Percentiles rank a stretch among this genome's conserved stretches.
Evolutionary conservation across 2,888 invertebrate species (phyloP).

Genomic region (Barypeithes pellucidus): DNA sequence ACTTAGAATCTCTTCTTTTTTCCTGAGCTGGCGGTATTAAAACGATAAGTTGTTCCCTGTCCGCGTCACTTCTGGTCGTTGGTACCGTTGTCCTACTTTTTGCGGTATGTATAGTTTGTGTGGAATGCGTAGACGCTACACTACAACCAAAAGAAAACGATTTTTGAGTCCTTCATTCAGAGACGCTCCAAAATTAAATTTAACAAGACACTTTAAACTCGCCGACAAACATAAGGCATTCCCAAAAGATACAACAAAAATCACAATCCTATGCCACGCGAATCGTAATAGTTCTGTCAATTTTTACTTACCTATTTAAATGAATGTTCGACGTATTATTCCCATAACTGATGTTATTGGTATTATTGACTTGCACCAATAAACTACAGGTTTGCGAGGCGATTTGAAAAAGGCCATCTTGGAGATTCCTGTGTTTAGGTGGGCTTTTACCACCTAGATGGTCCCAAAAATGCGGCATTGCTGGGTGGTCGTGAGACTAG

Average conservation of each 20-base stretch:
- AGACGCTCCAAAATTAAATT: background rate
- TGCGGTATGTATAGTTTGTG: slow-evolving; percentile 21
- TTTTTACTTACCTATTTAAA: slow-evolving; percentile 68
- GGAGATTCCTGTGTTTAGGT: slow-evolving; percentile 77
- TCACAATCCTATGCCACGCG: too few relatives aligned
- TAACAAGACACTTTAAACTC: too few relatives aligned
- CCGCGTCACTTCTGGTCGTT: slow-evolving; percentile 55
- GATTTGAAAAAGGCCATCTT: slow-evolving; percentile 85
- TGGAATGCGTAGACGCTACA: slow-evolving; percentile 6
- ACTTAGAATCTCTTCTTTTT: slow-evolving; percentile 53
- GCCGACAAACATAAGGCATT: too few relatives aligned
- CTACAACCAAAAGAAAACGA: slow-evolving; percentile 1
- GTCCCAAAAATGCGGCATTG: slow-evolving; percentile 78
- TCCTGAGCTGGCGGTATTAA: slow-evolving; percentile 73
- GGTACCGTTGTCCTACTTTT: slow-evolving; percentile 40
- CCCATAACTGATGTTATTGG: slow-evolving; percentile 82
- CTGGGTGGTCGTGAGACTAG: slow-evolving; percentile 7
- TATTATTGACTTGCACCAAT: slow-evolving; percentile 84
- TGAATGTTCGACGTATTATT: slow-evolving; percentile 78
- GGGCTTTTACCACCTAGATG: slow-evolving; percentile 70
- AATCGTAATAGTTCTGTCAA: background rate
- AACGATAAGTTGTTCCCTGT: slow-evolving; percentile 72
- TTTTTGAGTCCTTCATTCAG: too few relatives aligned
- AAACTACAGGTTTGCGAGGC: slow-evolving; percentile 86
- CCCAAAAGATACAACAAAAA: too few relatives aligned